A percentile compares a stretch with the other conserved stretches of the same genome.
phyloP scores from a whole-genome alignment of 2,113 vertebrate genomes.

The Rhipidura dahli region DNA sequence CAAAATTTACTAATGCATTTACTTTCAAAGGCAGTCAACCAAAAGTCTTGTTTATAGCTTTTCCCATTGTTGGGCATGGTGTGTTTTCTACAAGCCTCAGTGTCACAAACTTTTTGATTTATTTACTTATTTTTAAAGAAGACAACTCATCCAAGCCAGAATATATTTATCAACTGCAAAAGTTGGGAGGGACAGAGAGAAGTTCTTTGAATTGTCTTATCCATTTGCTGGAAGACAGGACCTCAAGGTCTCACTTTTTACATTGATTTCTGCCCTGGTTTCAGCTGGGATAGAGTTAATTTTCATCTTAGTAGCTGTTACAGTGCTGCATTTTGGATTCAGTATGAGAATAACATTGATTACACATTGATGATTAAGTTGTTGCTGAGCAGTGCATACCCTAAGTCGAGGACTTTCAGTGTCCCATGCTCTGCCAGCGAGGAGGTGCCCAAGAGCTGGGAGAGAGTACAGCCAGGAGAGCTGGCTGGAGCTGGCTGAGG shows the following conservation, averaged over 20 bases:
- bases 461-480: background rate
- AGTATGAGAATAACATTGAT: background rate
- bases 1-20: background rate
- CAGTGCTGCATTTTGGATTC: background rate
- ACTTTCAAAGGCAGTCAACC: background rate
- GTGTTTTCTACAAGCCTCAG: background rate
- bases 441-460: background rate
- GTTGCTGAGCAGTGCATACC: background rate
- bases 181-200: background rate
- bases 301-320: background rate
- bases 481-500: background rate
- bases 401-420: background rate
- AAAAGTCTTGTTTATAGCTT: background rate
- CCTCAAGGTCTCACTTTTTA: background rate
- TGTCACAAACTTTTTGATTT: background rate
- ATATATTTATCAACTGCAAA: background rate
- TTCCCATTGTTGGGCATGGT: background rate
- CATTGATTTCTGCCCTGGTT: background rate
- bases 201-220: background rate
- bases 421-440: accelerated
- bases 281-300: background rate
- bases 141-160: background rate
- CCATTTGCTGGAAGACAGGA: background rate
- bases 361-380: background rate
- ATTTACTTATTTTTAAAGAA: background rate